Evolutionary conservation across 2,113 vertebrate genomes (phyloP).

Genomic region (Pelecanoides urinatrix): DNA sequence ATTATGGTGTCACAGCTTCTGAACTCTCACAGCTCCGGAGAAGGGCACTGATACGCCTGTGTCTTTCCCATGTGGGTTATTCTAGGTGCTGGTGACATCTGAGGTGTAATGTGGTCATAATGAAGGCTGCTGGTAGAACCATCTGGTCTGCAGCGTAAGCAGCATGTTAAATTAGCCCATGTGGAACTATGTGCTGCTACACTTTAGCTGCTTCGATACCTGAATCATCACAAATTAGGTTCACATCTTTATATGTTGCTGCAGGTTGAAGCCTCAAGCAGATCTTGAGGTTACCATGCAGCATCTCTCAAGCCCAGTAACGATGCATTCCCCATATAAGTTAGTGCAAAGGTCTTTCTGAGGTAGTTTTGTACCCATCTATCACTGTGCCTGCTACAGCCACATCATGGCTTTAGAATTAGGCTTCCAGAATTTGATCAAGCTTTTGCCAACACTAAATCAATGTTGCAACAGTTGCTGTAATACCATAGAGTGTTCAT

Average conservation of each 20-base stretch:
- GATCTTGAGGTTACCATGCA: background rate
- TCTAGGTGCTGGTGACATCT: background rate
- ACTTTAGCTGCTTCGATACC: background rate
- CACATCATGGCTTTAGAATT: background rate
- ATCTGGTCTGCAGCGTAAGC: background rate
- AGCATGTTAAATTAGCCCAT: background rate
- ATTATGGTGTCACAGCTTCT: background rate
- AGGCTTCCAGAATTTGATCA: background rate
- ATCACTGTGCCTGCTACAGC: background rate
- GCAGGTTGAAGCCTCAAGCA: background rate
- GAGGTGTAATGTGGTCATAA: background rate
- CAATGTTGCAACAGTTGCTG: background rate
- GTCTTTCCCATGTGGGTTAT: background rate
- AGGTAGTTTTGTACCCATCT: background rate
- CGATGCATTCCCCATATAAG: background rate
- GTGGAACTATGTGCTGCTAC: background rate
- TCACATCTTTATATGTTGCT: background rate
- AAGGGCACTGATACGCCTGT: background rate
- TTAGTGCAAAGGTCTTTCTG: background rate
- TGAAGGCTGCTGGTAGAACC: background rate
- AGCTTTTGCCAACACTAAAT: background rate
- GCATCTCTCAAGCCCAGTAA: background rate
- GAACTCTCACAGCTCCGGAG: background rate
- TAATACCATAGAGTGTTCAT: rapidly evolving
- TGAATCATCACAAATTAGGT: background rate